Evolutionary conservation across 2,113 vertebrate species (phyloP).

Genomic region (Oreochromis aureus): DNA sequence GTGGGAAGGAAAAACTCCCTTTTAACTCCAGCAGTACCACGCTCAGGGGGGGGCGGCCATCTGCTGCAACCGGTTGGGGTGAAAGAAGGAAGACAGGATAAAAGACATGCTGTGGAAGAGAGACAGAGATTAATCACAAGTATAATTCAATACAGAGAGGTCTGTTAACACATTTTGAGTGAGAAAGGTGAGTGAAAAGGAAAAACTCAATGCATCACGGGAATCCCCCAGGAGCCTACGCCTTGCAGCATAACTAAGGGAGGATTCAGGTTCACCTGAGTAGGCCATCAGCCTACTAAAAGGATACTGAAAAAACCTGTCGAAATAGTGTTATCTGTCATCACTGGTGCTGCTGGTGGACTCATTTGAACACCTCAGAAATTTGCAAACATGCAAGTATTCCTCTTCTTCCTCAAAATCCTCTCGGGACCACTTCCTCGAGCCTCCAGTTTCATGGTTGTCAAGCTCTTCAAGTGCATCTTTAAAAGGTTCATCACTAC

Average conservation of each 20-base stretch:
- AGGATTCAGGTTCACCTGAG: neutral
- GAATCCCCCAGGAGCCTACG: neutral
- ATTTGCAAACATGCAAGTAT: neutral
- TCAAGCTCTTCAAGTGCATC: neutral
- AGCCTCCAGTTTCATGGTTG: neutral
- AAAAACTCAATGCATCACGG: accelerated
- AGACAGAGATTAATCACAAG: neutral
- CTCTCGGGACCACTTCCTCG: neutral
- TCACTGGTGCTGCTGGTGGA: neutral
- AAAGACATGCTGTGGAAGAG: neutral
- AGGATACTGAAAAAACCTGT: neutral
- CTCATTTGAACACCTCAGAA: neutral
- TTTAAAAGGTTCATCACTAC: neutral
- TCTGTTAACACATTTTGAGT: neutral
- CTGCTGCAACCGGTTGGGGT: neutral
- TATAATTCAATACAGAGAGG: neutral
- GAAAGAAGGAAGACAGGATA: neutral
- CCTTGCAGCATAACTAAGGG: neutral
- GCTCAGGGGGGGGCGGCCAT: neutral
- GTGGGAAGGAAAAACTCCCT: neutral
- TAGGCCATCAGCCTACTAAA: neutral
- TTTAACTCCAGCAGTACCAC: neutral
- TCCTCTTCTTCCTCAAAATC: neutral
- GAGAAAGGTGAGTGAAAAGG: neutral
- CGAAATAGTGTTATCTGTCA: neutral